Conservation (phyloP, 2,113 vertebrate genomes). For the Dryoscopus gambensis region DNA sequence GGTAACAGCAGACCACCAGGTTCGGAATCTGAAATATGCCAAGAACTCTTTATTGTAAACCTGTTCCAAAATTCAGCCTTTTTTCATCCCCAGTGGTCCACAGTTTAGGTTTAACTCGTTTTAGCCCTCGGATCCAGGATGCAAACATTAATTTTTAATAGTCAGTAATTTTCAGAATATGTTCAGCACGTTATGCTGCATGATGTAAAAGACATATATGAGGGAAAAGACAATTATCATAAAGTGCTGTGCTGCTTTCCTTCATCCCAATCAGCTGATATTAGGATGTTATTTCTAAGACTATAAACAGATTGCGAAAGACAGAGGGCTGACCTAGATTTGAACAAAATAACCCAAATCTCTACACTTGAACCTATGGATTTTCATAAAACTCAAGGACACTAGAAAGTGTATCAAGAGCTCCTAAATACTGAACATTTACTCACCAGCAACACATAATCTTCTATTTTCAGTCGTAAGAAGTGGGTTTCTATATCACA, state of each 20-base stretch:
- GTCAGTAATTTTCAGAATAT: neutral
- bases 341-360: neutral
- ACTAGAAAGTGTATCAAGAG: neutral
- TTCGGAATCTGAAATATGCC: neutral
- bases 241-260: neutral
- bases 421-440: neutral
- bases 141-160: neutral
- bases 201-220: neutral
- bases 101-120: neutral
- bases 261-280: neutral
- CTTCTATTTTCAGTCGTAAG: neutral
- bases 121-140: neutral
- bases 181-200: neutral
- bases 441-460: neutral
- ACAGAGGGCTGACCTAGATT: slow-evolving; percentile 7
- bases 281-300: neutral
- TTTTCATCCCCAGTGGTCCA: neutral
- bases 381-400: neutral
- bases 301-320: neutral
- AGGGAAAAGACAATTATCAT: neutral
- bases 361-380: neutral
- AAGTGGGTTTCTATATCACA: neutral
- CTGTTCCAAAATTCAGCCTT: neutral
- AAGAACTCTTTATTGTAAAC: neutral
- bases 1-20: neutral